Evolutionary conservation across 1,140 invertebrate genomes (phyloP), one percentile per base, ranked within the genome.

Genomic region (Heliconius eleuchia): DNA sequence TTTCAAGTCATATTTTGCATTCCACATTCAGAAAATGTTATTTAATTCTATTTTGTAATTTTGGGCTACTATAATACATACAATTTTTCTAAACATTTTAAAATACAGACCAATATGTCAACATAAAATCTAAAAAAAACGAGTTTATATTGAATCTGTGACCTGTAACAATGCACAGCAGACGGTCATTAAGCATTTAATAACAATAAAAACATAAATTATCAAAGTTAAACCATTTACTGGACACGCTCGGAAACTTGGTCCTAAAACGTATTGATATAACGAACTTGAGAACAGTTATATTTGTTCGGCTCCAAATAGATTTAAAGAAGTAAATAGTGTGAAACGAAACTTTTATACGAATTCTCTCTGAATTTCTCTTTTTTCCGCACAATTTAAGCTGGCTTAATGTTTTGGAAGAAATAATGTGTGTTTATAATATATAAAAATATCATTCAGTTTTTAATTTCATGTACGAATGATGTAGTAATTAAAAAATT

Each of bases 281-380:
- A 66, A 66, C 60, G 30, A 30, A 66, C 23, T 66, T 66, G 60
- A 30, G n/a, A 66, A 66, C 60, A 57, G 19, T 66, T 66, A 66
- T 66, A 66, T 66, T 66, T 30, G 60, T 66, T 66, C 19, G n/a
- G 30, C 8, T 66, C 60, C 23, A 66, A 66, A 66, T 66, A 66
- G 60, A 66, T 66, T 66, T 66, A 66, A 60, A 66, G 60, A 66
- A 66, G 27, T 66, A 66, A 66, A 66, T 66, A 66, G 60, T 30
- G 23, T 66, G 60, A 66, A 30, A 30, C 27, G 27, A 27, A 27
- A 66, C 9, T 30, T 66, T 1, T 66, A 30, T 30, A 16, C 5
- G 27, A 66, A 27, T 30, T 66, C 9, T 37, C 34, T 37, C 9
- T 16, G 4, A 37, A 37, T 37, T 37, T 37, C 34, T 37, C 4